Percentiles rank a stretch among this genome's conserved stretches.
Conservation (phyloP, 2,113 vertebrate genomes). For the Anoplopoma fimbria region DNA sequence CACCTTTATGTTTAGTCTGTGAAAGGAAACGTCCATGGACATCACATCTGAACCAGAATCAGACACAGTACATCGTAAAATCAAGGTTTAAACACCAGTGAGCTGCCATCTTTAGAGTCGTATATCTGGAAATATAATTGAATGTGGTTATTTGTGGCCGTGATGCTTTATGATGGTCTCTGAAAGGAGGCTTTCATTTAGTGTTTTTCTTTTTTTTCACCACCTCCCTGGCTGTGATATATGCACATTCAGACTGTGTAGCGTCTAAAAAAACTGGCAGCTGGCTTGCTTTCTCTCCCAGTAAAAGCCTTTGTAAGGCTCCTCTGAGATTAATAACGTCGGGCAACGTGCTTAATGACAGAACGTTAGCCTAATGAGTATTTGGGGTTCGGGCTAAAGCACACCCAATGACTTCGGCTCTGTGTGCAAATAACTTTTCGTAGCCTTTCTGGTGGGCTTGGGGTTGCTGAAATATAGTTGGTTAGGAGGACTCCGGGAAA, state of each 20-base stretch:
- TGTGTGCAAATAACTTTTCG: conserved; percentile 12
- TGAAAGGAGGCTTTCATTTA: background rate
- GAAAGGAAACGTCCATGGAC: background rate
- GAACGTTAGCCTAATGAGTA: conserved; percentile 62
- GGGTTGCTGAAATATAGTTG: conserved; percentile 49
- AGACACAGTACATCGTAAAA: background rate
- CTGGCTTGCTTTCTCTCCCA: conserved; percentile 3
- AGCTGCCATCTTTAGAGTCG: background rate
- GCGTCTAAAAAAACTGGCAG: conserved; percentile 1
- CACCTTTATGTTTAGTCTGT: background rate
- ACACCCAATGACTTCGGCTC: conserved; percentile 11
- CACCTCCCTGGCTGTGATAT: background rate
- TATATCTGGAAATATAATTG: conserved; percentile 18
- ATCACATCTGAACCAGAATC: background rate
- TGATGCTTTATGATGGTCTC: background rate
- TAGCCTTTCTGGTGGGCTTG: conserved; percentile 16
- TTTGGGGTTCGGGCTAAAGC: conserved; percentile 43
- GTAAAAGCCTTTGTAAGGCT: conserved; percentile 70
- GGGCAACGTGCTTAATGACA: conserved; percentile 53
- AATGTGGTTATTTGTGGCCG: background rate
- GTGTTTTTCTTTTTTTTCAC: background rate
- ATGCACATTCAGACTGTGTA: background rate
- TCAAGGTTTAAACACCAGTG: background rate
- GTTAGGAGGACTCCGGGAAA: conserved; percentile 40
- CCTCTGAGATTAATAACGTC: conserved; percentile 60